phyloP scores from a whole-genome alignment of 2,888 invertebrate species.

The Leptogaster cylindrica region DNA sequence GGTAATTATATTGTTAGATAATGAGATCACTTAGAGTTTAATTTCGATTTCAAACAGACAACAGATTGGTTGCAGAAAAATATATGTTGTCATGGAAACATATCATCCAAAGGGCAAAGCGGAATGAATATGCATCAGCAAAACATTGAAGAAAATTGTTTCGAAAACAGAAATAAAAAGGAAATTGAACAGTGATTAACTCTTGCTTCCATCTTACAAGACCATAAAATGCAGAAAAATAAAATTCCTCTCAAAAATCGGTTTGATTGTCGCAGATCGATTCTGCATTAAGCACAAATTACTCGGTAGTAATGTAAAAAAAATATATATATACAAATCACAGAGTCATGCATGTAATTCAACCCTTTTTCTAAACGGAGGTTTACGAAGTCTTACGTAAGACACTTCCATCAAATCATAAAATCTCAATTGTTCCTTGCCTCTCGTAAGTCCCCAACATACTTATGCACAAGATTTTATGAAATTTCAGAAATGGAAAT shows the following conservation, averaged over 20 bases:
- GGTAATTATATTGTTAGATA: slow-evolving; percentile 45
- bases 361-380: slow-evolving; percentile 3
- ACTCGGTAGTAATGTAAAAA: slow-evolving; percentile 7
- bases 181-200: too few relatives aligned
- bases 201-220: too few relatives aligned
- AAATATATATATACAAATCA: too few relatives aligned
- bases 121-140: too few relatives aligned
- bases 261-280: not conserved
- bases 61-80: too few relatives aligned
- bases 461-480: slow-evolving; percentile 11
- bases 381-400: slow-evolving; percentile 20
- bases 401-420: slow-evolving; percentile 48
- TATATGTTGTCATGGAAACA: too few relatives aligned
- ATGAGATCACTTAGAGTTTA: slow-evolving; percentile 47
- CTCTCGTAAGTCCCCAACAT: slow-evolving; percentile 3
- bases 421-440: slow-evolving; percentile 41
- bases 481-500: slow-evolving; percentile 42
- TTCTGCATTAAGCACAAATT: slow-evolving; percentile 31
- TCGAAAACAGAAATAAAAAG: too few relatives aligned
- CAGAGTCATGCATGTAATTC: slow-evolving; percentile 7
- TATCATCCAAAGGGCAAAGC: too few relatives aligned
- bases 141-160: too few relatives aligned
- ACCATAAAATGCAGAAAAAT: too few relatives aligned
- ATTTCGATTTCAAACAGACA: slow-evolving; percentile 21
- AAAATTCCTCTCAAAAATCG: too few relatives aligned